phyloP scores from a whole-genome alignment of 37 sponge, comb jelly and placozoan genomes.

The Geodia barretti region DNA sequence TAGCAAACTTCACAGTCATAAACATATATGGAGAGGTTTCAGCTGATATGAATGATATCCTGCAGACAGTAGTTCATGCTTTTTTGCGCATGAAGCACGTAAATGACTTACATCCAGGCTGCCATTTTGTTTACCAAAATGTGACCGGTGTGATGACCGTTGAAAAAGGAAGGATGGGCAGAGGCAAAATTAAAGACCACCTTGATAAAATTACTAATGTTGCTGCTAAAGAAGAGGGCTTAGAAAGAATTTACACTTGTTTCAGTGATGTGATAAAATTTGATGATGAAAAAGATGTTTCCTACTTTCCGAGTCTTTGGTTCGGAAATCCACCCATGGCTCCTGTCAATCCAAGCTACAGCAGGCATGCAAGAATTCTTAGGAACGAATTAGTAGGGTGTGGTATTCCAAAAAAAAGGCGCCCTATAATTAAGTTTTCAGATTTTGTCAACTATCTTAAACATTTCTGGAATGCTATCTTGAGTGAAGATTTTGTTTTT shows the following conservation, averaged over 20 bases:
- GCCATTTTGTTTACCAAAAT: conserved; percentile 59
- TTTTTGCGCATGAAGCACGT: conserved; percentile 44
- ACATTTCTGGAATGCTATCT: conserved; percentile 35
- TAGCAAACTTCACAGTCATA: conserved; percentile 31
- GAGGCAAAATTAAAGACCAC: conserved; percentile 13
- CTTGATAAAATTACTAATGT: conserved; percentile 27
- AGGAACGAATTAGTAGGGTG: not conserved
- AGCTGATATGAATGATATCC: conserved; percentile 32
- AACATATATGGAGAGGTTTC: conserved; percentile 50
- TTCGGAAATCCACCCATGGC: conserved; percentile 55
- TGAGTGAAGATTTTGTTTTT: conserved; percentile 47
- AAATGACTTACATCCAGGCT: conserved; percentile 8
- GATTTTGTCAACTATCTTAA: not conserved
- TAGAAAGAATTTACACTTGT: not conserved
- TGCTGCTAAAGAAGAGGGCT: conserved; percentile 36
- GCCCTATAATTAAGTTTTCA: conserved; percentile 6
- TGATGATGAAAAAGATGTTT: conserved; percentile 42
- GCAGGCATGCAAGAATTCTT: conserved; percentile 4
- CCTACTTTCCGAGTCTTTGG: conserved; percentile 40
- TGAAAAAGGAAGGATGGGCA: conserved; percentile 15
- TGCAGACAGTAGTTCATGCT: conserved; percentile 45
- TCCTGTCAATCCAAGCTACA: conserved; percentile 31
- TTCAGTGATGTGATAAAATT: conserved; percentile 39
- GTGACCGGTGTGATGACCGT: conserved; percentile 6
- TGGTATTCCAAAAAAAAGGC: no score